These are phyloP conservation scores for Callocephalon fimbriatum DNA, from an alignment of 2,113 vertebrate genomes.

Conservation along the genomic window DNA sequence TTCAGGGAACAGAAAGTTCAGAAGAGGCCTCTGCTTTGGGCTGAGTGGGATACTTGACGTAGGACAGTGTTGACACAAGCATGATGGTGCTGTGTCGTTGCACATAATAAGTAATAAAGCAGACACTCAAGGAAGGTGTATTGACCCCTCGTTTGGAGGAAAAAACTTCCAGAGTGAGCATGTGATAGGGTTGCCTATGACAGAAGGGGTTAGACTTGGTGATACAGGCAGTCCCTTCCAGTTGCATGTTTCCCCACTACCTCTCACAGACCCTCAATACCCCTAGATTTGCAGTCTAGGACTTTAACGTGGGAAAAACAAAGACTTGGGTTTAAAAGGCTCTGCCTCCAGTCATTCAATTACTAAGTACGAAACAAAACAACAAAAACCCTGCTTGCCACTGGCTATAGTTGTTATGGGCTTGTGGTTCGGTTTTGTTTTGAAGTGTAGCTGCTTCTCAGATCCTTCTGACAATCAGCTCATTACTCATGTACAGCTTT, in stretches of 20 bases:
- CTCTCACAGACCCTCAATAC: neutral
- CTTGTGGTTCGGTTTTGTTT: neutral
- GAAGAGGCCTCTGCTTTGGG: neutral
- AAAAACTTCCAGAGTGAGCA: neutral
- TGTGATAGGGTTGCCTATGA: rapidly evolving
- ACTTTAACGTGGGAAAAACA: neutral
- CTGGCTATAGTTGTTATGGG: neutral
- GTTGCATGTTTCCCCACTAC: neutral
- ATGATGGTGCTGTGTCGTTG: neutral
- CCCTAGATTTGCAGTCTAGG: neutral
- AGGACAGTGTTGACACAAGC: neutral
- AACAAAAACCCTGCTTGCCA: neutral
- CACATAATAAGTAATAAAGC: neutral
- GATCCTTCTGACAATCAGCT: neutral
- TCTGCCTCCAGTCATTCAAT: neutral
- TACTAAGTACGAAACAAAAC: neutral
- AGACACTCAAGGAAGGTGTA: neutral
- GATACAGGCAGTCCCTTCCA: neutral
- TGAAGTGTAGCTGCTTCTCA: neutral
- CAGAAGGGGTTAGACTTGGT: neutral
- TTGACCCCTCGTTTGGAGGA: neutral
- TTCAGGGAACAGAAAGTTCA: neutral
- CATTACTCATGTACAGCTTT: neutral
- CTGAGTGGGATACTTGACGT: rapidly evolving
- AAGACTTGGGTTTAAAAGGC: neutral